Evolutionary conservation across 1,140 invertebrate species (phyloP).

Genomic region (Conus betulinus): DNA sequence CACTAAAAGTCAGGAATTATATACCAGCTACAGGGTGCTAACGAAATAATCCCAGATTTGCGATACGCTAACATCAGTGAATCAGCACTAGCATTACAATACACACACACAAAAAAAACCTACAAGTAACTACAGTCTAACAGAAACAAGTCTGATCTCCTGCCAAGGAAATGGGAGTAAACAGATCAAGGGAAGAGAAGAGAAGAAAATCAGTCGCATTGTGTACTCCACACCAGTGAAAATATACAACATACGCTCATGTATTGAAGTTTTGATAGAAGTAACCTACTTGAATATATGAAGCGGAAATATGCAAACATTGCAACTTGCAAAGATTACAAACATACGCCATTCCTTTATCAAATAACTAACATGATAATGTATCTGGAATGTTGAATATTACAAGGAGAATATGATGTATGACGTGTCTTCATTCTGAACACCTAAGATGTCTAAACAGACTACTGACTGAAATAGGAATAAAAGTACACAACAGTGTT

Average conservation of each 20-base stretch:
- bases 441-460: no score
- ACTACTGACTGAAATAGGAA: no score
- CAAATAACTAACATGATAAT: no score
- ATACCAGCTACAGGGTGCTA: neutral
- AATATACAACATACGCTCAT: neutral
- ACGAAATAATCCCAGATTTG: neutral
- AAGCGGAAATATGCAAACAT: neutral
- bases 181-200: neutral
- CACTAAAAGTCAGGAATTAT: neutral
- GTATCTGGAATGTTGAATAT: no score
- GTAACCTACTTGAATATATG: neutral
- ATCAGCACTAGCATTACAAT: neutral
- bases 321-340: no score
- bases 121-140: neutral
- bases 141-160: neutral
- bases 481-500: neutral
- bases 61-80: neutral
- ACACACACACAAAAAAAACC: neutral
- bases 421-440: no score
- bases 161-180: neutral
- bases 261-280: neutral
- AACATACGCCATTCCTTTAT: no score
- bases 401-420: no score
- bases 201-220: neutral
- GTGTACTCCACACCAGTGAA: neutral